Percentiles rank a stretch among this genome's conserved stretches.
phyloP scores from a whole-genome alignment of 35 echinoderm and acorn worm genomes.

The Strongylocentrotus purpuratus region DNA sequence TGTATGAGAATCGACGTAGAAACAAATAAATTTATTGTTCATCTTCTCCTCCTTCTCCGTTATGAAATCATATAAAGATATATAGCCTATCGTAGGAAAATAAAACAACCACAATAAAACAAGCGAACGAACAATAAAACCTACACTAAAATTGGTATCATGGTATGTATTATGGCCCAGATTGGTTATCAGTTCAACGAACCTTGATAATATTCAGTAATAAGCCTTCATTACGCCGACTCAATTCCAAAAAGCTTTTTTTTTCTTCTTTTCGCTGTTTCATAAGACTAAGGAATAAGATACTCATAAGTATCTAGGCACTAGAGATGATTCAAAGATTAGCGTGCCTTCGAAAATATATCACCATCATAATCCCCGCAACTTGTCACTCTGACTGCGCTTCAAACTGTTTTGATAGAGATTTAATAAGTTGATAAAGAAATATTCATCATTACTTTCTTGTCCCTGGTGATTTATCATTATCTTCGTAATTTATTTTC shows the following conservation, averaged over 20 bases:
- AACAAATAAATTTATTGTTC: too few species aligned
- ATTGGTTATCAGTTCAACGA: background rate
- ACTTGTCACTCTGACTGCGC: background rate
- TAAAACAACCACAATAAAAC: too few species aligned
- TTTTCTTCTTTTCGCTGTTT: background rate
- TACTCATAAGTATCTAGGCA: background rate
- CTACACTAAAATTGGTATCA: too few species aligned
- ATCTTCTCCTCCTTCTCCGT: too few species aligned
- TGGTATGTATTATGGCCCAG: too few species aligned
- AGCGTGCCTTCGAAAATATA: background rate
- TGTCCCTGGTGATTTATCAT: too few species aligned
- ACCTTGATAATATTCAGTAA: background rate
- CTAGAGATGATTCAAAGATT: background rate
- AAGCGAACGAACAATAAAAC: too few species aligned
- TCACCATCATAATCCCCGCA: background rate
- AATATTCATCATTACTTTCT: too few species aligned
- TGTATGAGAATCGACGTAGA: too few species aligned
- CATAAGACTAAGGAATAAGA: background rate
- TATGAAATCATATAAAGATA: too few species aligned
- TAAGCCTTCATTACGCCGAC: background rate
- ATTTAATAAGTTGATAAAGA: too few species aligned
- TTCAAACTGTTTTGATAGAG: background rate
- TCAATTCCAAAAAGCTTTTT: background rate
- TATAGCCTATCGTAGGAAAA: too few species aligned
- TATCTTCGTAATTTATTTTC: background rate